Percentiles rank a stretch among this genome's conserved stretches.
These are phyloP conservation scores for Oryzias dopingdopingensis DNA, from an alignment of 2,797 vertebrate species.

Conservation along the genomic window DNA sequence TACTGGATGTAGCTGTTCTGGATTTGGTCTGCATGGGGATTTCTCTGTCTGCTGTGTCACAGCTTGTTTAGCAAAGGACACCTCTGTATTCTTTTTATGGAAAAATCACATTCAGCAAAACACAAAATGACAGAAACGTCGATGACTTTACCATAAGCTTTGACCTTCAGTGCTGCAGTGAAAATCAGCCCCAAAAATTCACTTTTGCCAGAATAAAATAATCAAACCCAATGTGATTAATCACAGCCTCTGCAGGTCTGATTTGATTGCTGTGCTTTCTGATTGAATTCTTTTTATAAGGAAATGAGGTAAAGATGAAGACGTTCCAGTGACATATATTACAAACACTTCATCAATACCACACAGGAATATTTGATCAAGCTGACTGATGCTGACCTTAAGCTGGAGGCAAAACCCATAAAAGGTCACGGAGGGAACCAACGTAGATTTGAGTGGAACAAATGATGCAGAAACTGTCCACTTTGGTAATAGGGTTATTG, in stretches of 20 bases:
- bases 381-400: neutral
- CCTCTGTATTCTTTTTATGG: conserved; percentile 3
- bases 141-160: conserved; percentile 3
- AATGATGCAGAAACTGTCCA: neutral
- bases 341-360: neutral
- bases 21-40: conserved; percentile 14
- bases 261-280: too few relatives aligned
- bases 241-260: too few relatives aligned
- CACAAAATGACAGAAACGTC: conserved; percentile 15
- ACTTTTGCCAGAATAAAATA: too few relatives aligned
- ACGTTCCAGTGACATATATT: neutral
- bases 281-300: too few relatives aligned
- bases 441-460: neutral
- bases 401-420: neutral
- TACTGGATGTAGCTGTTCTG: conserved; percentile 23
- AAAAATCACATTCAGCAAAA: conserved; percentile 30
- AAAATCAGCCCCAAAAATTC: neutral
- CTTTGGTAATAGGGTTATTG: too few relatives aligned
- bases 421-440: neutral
- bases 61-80: neutral
- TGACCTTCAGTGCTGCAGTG: conserved; percentile 16
- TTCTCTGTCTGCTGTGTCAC: conserved; percentile 25
- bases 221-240: too few relatives aligned
- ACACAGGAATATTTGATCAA: neutral
- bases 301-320: neutral